phyloP scores from a whole-genome alignment of 2,113 vertebrate genomes.

The Podarcis cretensis region DNA sequence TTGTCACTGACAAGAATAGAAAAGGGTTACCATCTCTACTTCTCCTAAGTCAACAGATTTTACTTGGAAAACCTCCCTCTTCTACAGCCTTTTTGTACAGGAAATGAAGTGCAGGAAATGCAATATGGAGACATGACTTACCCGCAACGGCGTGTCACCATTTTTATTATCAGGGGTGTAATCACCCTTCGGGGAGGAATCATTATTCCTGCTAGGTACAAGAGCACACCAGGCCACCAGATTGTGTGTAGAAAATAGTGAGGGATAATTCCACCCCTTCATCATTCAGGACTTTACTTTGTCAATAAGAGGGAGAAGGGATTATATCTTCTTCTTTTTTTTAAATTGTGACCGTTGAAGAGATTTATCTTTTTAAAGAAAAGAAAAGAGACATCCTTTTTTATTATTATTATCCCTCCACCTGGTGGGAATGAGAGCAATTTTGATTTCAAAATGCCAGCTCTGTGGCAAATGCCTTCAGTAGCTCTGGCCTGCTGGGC shows the following conservation, averaged over 20 bases:
- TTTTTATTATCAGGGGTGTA: slow-evolving; percentile 17
- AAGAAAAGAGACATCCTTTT: background rate
- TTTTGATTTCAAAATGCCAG: slow-evolving; percentile 64
- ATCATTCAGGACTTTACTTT: slow-evolving; percentile 60
- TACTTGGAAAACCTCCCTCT: background rate
- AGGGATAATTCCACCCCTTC: slow-evolving; percentile 27
- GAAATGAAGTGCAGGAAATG: slow-evolving; percentile 25
- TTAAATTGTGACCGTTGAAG: background rate
- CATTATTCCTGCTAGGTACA: background rate
- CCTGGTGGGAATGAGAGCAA: slow-evolving; percentile 59
- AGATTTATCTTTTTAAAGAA: background rate
- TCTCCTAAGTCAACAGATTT: background rate
- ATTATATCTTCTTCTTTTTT: background rate
- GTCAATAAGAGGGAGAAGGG: slow-evolving; percentile 64
- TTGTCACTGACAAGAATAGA: background rate
- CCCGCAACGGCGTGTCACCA: background rate
- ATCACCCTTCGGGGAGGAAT: slow-evolving; percentile 20
- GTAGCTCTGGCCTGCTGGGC: slow-evolving; percentile 53
- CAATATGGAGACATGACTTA: slow-evolving; percentile 16
- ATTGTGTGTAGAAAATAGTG: slow-evolving; percentile 9
- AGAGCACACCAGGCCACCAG: background rate
- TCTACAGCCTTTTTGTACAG: background rate
- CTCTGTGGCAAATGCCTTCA: slow-evolving; percentile 53
- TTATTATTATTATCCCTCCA: slow-evolving; percentile 10
- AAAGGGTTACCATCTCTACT: background rate